Evolutionary conservation across 2,888 invertebrate genomes (phyloP).

Genomic region (Agriotes lineatus): DNA sequence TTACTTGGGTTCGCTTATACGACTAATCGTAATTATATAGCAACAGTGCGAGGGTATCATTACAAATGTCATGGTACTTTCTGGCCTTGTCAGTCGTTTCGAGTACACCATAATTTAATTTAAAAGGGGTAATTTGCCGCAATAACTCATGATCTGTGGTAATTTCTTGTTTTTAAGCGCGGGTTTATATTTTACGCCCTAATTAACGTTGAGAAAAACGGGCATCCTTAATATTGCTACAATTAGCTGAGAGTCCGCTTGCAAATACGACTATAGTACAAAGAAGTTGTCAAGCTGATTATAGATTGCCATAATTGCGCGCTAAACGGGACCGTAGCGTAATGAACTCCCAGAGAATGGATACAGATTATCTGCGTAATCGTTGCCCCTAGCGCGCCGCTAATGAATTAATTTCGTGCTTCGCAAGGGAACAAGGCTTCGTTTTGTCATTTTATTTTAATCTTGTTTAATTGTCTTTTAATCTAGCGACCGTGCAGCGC

Average conservation of each 20-base stretch:
- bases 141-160: constrained; percentile 44
- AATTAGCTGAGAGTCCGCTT: constrained; percentile 21
- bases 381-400: constrained; percentile 50
- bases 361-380: constrained; percentile 41
- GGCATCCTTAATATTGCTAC: constrained; percentile 10
- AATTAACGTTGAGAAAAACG: constrained; percentile 18
- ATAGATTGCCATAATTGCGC: constrained; percentile 29
- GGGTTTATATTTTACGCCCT: constrained; percentile 16
- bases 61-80: constrained; percentile 45
- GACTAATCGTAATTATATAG: constrained; percentile 42
- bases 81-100: constrained; percentile 46
- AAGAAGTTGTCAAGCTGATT: constrained; percentile 34
- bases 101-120: constrained; percentile 47
- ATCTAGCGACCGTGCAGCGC: constrained; percentile 48
- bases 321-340: constrained; percentile 24
- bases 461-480: constrained; percentile 57
- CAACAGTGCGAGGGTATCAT: constrained; percentile 40
- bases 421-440: constrained; percentile 55
- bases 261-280: constrained; percentile 23
- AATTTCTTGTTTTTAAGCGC: constrained; percentile 4
- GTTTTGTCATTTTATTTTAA: constrained; percentile 58
- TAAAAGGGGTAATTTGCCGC: constrained; percentile 50
- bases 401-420: constrained; percentile 60
- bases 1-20: constrained; percentile 30
- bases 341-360: constrained; percentile 36